A percentile compares a stretch with the other conserved stretches of the same genome.
phyloP scores from a whole-genome alignment of 2,797 vertebrate genomes.

The Echeneis naucrates region DNA sequence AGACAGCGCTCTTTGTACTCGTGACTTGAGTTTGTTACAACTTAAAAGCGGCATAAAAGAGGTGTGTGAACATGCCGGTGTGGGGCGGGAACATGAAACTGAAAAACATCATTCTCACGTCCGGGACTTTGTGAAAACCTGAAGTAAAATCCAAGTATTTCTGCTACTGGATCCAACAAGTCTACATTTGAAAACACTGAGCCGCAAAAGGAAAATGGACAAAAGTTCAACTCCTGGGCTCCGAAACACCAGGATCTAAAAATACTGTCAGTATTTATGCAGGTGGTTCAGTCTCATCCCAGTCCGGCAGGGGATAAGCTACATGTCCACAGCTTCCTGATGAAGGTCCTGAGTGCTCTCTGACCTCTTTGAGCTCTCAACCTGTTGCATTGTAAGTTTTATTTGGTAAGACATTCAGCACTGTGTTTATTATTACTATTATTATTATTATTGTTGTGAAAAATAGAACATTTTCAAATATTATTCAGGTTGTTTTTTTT shows the following conservation, averaged over 20 bases:
- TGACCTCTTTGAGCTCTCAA: neutral
- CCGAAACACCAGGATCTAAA: neutral
- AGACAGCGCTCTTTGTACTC: slow-evolving; percentile 56
- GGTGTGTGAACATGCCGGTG: neutral
- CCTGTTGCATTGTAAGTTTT: slow-evolving; percentile 12
- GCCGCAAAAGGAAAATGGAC: neutral
- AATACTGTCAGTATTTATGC: neutral
- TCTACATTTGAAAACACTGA: neutral
- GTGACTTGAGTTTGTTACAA: slow-evolving; percentile 35
- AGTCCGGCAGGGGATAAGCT: neutral
- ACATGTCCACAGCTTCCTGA: neutral
- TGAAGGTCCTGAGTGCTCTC: neutral
- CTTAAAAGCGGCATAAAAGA: slow-evolving; percentile 25
- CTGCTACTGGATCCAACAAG: neutral
- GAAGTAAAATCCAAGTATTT: neutral
- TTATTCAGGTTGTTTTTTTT: too few species aligned
- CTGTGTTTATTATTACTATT: too few species aligned
- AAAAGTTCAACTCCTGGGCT: neutral
- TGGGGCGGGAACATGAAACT: neutral
- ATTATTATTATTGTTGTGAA: too few species aligned
- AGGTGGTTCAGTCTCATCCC: neutral
- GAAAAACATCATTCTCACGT: neutral
- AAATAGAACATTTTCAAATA: too few species aligned
- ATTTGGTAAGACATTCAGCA: neutral
- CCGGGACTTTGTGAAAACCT: neutral